Evolutionary conservation across 1,140 invertebrate species (phyloP).

Genomic region (Danaus melanippus): DNA sequence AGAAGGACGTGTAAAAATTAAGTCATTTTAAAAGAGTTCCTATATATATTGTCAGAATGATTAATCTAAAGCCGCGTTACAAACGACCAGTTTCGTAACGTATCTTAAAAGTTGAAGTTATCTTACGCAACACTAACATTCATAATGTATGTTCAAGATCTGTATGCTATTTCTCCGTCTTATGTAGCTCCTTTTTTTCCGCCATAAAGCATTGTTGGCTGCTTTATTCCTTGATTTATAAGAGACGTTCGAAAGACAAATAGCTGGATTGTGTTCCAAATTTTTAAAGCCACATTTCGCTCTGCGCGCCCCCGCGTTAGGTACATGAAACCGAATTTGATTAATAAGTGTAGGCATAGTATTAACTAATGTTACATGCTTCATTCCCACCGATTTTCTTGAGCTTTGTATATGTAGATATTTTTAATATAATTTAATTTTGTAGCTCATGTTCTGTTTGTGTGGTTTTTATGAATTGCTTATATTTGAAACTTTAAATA

Average conservation of each 20-base stretch:
- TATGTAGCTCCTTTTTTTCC: slow-evolving; percentile 71
- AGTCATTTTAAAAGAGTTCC: no score
- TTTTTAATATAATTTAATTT: neutral
- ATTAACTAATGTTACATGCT: no score
- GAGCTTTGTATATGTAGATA: no score
- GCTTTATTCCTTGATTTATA: slow-evolving; percentile 75
- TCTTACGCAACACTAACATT: slow-evolving; percentile 58
- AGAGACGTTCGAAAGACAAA: slow-evolving; percentile 74
- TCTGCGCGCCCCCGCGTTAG: slow-evolving; percentile 58
- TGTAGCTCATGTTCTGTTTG: neutral
- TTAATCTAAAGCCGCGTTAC: slow-evolving; percentile 12
- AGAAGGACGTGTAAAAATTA: no score
- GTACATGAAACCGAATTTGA: slow-evolving; percentile 40
- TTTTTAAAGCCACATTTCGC: slow-evolving; percentile 75
- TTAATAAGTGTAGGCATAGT: slow-evolving; percentile 16
- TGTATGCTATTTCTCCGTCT: slow-evolving; percentile 66
- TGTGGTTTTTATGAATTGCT: no score
- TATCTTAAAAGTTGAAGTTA: slow-evolving; percentile 27
- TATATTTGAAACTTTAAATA: no score
- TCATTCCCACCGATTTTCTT: no score
- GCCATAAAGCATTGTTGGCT: slow-evolving; percentile 74
- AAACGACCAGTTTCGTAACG: slow-evolving; percentile 11
- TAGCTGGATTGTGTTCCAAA: slow-evolving; percentile 74
- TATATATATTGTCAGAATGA: neutral
- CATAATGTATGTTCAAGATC: slow-evolving; percentile 62